Conservation (phyloP, 1,140 invertebrate species). For the Chlorops oryzae region DNA sequence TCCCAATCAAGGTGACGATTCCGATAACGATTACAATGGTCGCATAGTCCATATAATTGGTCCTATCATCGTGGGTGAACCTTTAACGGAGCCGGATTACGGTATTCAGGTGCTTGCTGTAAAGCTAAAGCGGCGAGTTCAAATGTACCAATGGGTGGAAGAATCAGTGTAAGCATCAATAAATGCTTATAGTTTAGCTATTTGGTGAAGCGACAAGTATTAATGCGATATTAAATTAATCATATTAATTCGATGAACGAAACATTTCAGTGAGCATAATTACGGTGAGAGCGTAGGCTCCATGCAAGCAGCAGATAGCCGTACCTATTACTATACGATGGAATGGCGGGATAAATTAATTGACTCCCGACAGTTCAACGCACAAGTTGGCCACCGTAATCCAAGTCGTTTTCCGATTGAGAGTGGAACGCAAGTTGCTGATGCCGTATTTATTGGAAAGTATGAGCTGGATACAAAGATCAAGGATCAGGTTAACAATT, state of each 20-base stretch:
- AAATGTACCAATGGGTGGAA: constrained; percentile 91
- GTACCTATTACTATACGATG: constrained; percentile 67
- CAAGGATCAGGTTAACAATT: constrained; percentile 71
- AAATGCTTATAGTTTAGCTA: too few relatives aligned
- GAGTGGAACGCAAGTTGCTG: constrained; percentile 56
- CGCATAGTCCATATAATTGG: constrained; percentile 72
- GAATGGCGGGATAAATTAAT: constrained; percentile 78
- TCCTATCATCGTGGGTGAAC: constrained; percentile 65
- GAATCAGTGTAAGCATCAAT: constrained; percentile 51
- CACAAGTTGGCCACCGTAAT: constrained; percentile 69
- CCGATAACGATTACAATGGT: constrained; percentile 62
- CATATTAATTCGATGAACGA: too few relatives aligned
- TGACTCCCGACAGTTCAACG: constrained; percentile 69
- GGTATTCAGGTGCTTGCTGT: constrained; percentile 69
- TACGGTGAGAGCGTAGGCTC: constrained; percentile 39
- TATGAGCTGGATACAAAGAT: constrained; percentile 54
- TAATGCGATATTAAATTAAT: too few relatives aligned
- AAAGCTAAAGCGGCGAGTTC: constrained; percentile 67
- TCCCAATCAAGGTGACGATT: constrained; percentile 50
- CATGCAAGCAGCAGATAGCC: constrained; percentile 47
- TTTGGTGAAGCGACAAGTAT: not conserved
- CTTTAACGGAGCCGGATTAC: constrained; percentile 73
- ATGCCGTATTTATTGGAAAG: constrained; percentile 55
- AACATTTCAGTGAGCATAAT: constrained; percentile 35
- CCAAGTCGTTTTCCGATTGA: constrained; percentile 62